Percentiles rank a stretch among this genome's conserved stretches.
Evolutionary conservation across 1,140 invertebrate species (phyloP).

Genomic region (Atopsyche davidsoni): DNA sequence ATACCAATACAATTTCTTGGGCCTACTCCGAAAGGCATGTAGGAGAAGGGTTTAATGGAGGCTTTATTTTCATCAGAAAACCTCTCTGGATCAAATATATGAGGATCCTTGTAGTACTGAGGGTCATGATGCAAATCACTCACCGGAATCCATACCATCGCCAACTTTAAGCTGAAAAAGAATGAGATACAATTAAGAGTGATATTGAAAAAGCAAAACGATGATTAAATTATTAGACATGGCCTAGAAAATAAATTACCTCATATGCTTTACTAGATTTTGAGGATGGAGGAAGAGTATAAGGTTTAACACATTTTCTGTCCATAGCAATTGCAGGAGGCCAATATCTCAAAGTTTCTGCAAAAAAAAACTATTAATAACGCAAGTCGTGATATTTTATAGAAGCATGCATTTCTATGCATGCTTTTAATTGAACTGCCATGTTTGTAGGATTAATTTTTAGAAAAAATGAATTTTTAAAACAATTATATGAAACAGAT

Average conservation of each 20-base stretch:
- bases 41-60: constrained; percentile 39
- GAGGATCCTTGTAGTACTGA: constrained; percentile 38
- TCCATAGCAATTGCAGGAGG: constrained; percentile 46
- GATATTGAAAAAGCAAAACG: neutral
- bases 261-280: neutral
- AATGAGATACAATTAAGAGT: neutral
- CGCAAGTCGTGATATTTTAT: no score
- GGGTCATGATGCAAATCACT: constrained; percentile 42
- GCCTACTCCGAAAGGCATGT: constrained; percentile 54
- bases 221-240: constrained; percentile 2
- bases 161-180: constrained; percentile 10
- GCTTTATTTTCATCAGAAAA: constrained; percentile 39
- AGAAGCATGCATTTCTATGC: no score
- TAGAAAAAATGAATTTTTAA: no score
- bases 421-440: no score
- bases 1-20: constrained; percentile 37
- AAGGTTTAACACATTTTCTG: constrained; percentile 39
- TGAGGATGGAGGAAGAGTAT: constrained; percentile 18
- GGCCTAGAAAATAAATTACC: constrained; percentile 1
- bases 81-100: constrained; percentile 44
- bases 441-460: no score
- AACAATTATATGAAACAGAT: no score
- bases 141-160: constrained; percentile 33
- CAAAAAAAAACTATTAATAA: no score
- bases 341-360: constrained; percentile 51